Conservation (phyloP, 2,888 invertebrate genomes). For the Tetropium fuscum region DNA sequence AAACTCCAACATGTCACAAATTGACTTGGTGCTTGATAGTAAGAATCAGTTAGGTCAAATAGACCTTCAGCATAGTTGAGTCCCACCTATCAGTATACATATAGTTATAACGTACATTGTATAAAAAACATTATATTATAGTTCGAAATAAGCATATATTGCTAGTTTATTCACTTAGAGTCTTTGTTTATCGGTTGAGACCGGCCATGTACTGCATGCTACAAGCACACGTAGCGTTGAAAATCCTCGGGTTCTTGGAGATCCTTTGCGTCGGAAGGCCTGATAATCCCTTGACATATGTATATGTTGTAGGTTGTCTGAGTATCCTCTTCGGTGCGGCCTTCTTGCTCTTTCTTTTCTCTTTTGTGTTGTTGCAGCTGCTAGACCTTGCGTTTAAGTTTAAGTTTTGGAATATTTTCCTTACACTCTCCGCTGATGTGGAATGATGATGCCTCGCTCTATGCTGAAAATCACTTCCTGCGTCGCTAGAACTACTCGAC, state of each 20-base stretch:
- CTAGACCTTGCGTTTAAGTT: conserved; percentile 73
- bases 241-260: conserved; percentile 68
- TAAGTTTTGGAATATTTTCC: conserved; percentile 79
- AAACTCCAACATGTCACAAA: conserved; percentile 10
- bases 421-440: conserved; percentile 72
- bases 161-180: conserved; percentile 28
- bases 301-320: conserved; percentile 82
- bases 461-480: conserved; percentile 69
- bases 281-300: conserved; percentile 84
- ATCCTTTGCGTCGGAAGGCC: conserved; percentile 86
- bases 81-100: conserved; percentile 43
- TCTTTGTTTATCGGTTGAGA: conserved; percentile 56
- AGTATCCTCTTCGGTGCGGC: conserved; percentile 80
- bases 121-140: conserved; percentile 32
- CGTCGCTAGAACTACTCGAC: conserved; percentile 72
- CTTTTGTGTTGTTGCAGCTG: conserved; percentile 70
- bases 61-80: conserved; percentile 34
- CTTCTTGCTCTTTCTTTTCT: conserved; percentile 69
- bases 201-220: conserved; percentile 59
- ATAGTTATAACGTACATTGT: conserved; percentile 28
- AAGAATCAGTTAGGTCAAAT: conserved; percentile 8
- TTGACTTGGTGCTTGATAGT: conserved; percentile 37
- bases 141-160: conserved; percentile 38
- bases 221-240: conserved; percentile 57
- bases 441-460: conserved; percentile 64